phyloP scores from a whole-genome alignment of 64 coral and sea anemone species.

The Montipora efflorescens region DNA sequence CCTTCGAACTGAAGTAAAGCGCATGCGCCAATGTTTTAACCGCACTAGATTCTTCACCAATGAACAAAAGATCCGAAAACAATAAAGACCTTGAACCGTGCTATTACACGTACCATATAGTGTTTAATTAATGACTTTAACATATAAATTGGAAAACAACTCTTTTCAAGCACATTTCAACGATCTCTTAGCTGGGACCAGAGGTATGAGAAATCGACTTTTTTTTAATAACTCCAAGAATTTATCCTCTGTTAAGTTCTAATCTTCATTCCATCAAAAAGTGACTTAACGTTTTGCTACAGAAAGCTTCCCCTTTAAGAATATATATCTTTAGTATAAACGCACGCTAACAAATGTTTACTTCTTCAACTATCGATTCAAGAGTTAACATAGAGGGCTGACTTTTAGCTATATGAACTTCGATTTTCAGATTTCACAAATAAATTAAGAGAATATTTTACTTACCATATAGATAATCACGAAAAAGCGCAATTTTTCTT shows the following conservation, averaged over 20 bases:
- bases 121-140: slow-evolving; percentile 70
- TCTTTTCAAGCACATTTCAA: slow-evolving; percentile 73
- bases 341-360: neutral
- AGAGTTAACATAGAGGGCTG: neutral
- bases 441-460: no score
- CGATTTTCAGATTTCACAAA: neutral
- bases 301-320: neutral
- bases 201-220: slow-evolving; percentile 13
- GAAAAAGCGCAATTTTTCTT: neutral
- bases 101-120: slow-evolving; percentile 53
- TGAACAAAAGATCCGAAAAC: neutral
- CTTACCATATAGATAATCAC: no score
- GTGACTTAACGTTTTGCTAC: neutral
- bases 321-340: neutral
- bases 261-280: neutral
- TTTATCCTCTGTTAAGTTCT: neutral
- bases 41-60: slow-evolving; percentile 23
- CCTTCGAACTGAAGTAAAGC: neutral
- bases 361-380: neutral
- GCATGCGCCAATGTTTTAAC: slow-evolving; percentile 28
- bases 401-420: neutral
- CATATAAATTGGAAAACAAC: slow-evolving; percentile 59
- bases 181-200: slow-evolving; percentile 58
- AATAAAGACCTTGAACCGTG: slow-evolving; percentile 30
- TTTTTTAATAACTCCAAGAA: neutral